A percentile compares a stretch with the other conserved stretches of the same genome.
phyloP scores from a whole-genome alignment of 2,888 invertebrate genomes.

The Mesorhabditis spiculigera region DNA sequence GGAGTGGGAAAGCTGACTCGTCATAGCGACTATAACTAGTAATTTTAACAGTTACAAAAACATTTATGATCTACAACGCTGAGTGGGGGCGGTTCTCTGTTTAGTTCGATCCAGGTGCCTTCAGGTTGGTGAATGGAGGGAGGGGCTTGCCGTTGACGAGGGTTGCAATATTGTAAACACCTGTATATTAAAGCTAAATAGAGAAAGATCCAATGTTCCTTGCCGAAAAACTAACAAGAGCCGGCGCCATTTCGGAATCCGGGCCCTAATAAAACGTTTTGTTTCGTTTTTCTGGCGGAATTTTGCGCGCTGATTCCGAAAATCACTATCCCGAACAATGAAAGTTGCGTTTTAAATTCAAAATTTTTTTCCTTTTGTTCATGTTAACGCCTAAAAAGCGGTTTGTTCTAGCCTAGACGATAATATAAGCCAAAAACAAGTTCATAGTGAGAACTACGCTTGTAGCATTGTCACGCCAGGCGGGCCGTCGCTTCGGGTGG shows the following conservation, averaged over 20 bases:
- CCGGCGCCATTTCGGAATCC: neutral
- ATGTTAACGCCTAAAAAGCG: too few relatives aligned
- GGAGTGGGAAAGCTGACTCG: neutral
- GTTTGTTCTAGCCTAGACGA: too few relatives aligned
- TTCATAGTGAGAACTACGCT: too few relatives aligned
- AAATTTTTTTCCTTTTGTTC: too few relatives aligned
- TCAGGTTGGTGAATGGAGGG: constrained; percentile 44
- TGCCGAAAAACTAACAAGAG: constrained; percentile 11
- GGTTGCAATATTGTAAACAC: constrained; percentile 45
- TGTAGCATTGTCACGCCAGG: too few relatives aligned
- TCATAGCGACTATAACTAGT: neutral
- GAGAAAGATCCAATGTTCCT: constrained; percentile 30
- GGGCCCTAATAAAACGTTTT: neutral
- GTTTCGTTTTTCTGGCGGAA: neutral
- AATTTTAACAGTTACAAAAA: neutral
- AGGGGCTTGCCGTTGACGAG: constrained; percentile 46
- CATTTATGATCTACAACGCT: neutral
- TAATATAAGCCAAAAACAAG: too few relatives aligned
- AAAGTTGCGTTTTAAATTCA: too few relatives aligned
- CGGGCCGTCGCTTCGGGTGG: too few relatives aligned
- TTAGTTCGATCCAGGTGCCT: constrained; percentile 43
- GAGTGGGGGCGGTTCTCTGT: constrained; percentile 8
- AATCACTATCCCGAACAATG: too few relatives aligned
- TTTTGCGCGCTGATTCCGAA: neutral
- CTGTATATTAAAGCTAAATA: constrained; percentile 17